These are phyloP conservation scores for Pterois miles DNA, from an alignment of 2,797 vertebrate genomes.

Conservation along the genomic window DNA sequence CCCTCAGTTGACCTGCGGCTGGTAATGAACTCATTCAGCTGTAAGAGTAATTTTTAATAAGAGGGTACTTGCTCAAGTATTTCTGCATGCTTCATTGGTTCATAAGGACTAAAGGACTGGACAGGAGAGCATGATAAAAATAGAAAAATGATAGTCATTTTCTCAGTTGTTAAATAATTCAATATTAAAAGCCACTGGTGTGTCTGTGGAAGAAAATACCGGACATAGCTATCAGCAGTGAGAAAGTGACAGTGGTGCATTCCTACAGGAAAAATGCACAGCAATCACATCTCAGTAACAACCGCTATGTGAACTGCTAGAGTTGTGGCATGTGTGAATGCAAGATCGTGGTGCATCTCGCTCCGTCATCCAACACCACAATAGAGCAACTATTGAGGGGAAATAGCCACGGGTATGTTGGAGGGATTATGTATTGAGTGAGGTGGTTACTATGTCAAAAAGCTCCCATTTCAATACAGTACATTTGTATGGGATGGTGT, in stretches of 20 bases:
- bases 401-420: conserved; percentile 47
- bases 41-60: conserved; percentile 69
- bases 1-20: conserved; percentile 49
- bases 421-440: conserved; percentile 37
- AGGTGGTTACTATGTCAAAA: conserved; percentile 41
- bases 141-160: neutral
- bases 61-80: conserved; percentile 42
- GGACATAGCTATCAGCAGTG: neutral
- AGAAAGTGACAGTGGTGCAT: conserved; percentile 1
- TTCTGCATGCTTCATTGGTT: conserved; percentile 52
- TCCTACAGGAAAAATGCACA: conserved; percentile 6
- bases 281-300: conserved; percentile 23
- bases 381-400: conserved; percentile 41
- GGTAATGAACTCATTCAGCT: conserved; percentile 70
- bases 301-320: conserved; percentile 20
- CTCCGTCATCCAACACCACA: conserved; percentile 46
- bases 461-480: conserved; percentile 28
- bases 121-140: conserved; percentile 4
- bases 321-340: conserved; percentile 36
- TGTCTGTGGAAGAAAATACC: neutral
- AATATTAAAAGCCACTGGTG: neutral
- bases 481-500: conserved; percentile 28
- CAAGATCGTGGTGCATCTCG: conserved; percentile 29
- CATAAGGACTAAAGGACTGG: conserved; percentile 17
- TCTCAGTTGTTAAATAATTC: neutral